Conservation (phyloP, 1,140 invertebrate species). For the Drosophila paulistorum region DNA sequence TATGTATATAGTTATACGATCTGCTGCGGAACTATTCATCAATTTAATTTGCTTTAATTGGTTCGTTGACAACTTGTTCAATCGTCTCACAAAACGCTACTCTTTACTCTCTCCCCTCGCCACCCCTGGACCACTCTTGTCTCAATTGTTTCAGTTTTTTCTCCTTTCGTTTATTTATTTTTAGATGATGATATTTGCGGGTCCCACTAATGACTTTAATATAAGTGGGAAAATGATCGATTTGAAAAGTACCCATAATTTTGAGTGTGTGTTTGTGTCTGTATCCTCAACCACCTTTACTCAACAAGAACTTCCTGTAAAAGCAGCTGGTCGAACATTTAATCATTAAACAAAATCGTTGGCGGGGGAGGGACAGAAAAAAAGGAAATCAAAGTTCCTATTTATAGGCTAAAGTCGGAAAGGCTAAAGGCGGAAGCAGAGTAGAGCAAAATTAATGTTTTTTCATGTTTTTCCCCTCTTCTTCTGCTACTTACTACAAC, state of each 20-base stretch:
- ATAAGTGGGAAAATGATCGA: background rate
- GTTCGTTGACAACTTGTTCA: conserved; percentile 7
- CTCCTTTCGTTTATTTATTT: no score
- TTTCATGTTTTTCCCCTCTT: conserved; percentile 12
- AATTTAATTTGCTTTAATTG: background rate
- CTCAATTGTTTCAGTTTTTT: no score
- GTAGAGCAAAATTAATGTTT: conserved; percentile 37
- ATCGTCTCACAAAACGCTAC: background rate
- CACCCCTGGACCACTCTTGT: no score
- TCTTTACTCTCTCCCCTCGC: background rate
- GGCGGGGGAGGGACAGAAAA: background rate
- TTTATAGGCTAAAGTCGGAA: conserved; percentile 34
- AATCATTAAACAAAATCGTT: conserved; percentile 46
- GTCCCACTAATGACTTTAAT: no score
- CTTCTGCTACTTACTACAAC: no score
- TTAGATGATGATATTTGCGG: no score
- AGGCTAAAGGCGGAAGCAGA: conserved; percentile 19
- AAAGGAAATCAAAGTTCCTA: conserved; percentile 33
- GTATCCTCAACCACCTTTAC: conserved; percentile 4
- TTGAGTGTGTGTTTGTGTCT: background rate
- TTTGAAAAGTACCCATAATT: background rate
- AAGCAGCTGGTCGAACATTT: conserved; percentile 61
- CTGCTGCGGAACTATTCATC: background rate
- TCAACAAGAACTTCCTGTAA: conserved; percentile 51
- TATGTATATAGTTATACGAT: no score